These are phyloP conservation scores for Cryptotermes secundus DNA, from an alignment of 1,140 invertebrate species.

Conservation along the genomic window DNA sequence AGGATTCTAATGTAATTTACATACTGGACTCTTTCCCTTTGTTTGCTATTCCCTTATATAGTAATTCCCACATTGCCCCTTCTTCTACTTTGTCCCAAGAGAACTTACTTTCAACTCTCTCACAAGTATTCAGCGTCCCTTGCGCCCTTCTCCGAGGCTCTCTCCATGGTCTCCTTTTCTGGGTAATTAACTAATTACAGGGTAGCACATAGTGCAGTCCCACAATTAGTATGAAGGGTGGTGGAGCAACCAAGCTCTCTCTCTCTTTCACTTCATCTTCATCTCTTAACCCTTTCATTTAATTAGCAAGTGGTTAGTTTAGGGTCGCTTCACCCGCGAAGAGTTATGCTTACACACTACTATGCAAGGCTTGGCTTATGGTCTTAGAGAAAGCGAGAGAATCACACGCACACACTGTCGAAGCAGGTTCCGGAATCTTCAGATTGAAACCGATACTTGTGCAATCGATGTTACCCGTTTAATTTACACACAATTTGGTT, in stretches of 20 bases:
- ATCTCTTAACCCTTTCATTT: constrained; percentile 19
- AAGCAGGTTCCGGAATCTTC: background rate
- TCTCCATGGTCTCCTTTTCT: constrained; percentile 10
- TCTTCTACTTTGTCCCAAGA: background rate
- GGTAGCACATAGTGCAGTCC: background rate
- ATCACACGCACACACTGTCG: background rate
- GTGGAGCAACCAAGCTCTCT: background rate
- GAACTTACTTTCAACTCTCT: background rate
- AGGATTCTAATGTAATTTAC: background rate
- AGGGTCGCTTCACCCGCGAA: constrained; percentile 2
- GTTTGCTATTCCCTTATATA: background rate
- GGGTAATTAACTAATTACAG: constrained; percentile 17
- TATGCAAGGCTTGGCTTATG: background rate
- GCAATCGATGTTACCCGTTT: background rate
- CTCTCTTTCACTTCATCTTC: constrained; percentile 6
- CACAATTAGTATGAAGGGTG: constrained; percentile 16
- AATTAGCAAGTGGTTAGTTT: constrained; percentile 17
- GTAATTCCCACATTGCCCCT: background rate
- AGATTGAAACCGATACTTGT: background rate
- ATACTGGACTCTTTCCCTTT: background rate
- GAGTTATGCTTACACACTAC: background rate
- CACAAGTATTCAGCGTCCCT: background rate
- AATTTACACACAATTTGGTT: too few species aligned
- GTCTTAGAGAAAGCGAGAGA: background rate
- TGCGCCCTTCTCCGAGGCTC: background rate